Evolutionary conservation across 2,113 vertebrate species (phyloP), one percentile per base, ranked within the genome.

Genomic region (Furnarius figulus): DNA sequence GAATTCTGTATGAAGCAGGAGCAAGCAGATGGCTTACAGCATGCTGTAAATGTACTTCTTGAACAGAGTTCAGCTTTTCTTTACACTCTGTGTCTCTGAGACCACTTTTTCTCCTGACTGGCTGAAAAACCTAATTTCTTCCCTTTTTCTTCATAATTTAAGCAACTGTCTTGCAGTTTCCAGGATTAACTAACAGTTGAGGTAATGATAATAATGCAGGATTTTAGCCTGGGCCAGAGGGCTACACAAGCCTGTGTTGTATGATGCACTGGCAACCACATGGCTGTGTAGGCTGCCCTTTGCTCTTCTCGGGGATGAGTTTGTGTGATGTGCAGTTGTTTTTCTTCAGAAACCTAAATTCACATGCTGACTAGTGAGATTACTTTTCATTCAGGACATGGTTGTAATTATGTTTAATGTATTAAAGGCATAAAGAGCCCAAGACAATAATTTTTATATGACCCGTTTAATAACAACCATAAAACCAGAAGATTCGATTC

Each of bases 381-480:
- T 70, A 28, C 49, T 87, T 75, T 89, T 82, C 85, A 89, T 55
- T 65, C 3, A 5, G 27, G 53, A 55, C 55, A 89, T 61, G 52
- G 67, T 83, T 95, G 87, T 92, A 94, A 92, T 89, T 93, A 70
- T 85, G 74, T 95, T 95, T 92, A 83, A 81, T 76, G 70, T 89
- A 87, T 88, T 91, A 90, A 85, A 96, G 28, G 25, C 1, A 0
- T 80, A 52, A 93, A 81, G 88, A 92, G 93, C 85, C 87, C 89
- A 97, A 96, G 91, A 88, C 91, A 91, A 72, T 96, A 94, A 53
- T 90, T 94, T 97, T 96, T 95, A 96, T 95, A 96, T 77, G 91
- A 85, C 70, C 66, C 93, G 79, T 97, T 95, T 94, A 97, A 87
- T 93, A 83, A 79, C 77, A 90, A 55, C 80, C 68, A 50, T 94